Evolutionary conservation across 2,797 vertebrate genomes (phyloP), one percentile per base, ranked within the genome.

Genomic region (Dendrocincla fuliginosa): DNA sequence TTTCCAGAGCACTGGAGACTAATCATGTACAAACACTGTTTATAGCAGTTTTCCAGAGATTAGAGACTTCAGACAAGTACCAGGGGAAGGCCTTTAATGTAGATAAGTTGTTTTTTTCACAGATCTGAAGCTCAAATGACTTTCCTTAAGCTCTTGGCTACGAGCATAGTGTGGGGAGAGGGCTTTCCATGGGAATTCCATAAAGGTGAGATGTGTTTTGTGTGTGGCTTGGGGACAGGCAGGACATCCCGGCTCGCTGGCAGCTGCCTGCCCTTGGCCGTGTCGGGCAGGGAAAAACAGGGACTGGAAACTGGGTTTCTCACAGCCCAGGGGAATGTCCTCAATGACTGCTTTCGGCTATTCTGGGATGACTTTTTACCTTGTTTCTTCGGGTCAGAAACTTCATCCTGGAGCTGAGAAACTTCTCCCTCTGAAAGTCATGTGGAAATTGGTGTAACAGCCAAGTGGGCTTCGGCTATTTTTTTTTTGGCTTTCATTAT

Each of bases 111-210:
- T 12, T 89, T 25, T 9, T 80, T 76, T 92, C 53, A 32, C 17
- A 93, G 37, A 86, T 63, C 39, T 23, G 42, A 71, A 37, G 9
- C 61, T 53, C 10, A 3, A 0, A 2, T 15, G 60, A 22, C 27
- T 89, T 84, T 47, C 28, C 28, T 64, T 39, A 49, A 52, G 32
- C 25, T 84, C 32, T 9, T 39, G 44, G 10, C 4, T 76, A 53
- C 18, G 1, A 7, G 9, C 13, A 6, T 25, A n/a, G 20, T 10
- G 9, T 10, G 9, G 20, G 16, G 14, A 1, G 3, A 61, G 13
- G 20, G 23, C 10, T 94, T 73, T 73, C 70, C 28, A 1, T 47
- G n/a, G 32, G 44, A 47, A 13, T 27, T 6, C n/a, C 32, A 1
- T 33, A 19, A 37, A 47, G 10, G 30, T 37, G 69, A 39, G 69